phyloP scores from a whole-genome alignment of 1,140 invertebrate genomes.

The Mamestra configurata region DNA sequence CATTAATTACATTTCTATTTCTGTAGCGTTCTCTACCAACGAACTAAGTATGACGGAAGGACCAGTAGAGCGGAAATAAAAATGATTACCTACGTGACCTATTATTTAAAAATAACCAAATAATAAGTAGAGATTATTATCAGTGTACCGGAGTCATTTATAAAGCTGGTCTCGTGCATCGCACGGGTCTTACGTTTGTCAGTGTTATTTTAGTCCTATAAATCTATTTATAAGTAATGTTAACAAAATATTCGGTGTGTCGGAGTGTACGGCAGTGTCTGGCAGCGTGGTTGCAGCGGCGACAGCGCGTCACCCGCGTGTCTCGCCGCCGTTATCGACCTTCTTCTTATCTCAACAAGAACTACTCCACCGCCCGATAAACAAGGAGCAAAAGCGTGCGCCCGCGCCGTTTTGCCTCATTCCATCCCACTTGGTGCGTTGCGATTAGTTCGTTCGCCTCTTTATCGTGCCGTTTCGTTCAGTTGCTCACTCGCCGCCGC shows the following conservation, averaged over 20 bases:
- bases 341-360: constrained; percentile 82
- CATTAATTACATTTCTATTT: not conserved
- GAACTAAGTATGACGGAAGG: not conserved
- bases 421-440: constrained; percentile 76
- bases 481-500: constrained; percentile 82
- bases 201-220: constrained; percentile 77
- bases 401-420: constrained; percentile 84
- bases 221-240: constrained; percentile 83
- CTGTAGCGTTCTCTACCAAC: not conserved
- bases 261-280: constrained; percentile 59
- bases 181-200: constrained; percentile 66
- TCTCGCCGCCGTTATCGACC: constrained; percentile 71
- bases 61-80: not conserved
- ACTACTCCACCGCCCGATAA: constrained; percentile 79
- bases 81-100: constrained; percentile 20
- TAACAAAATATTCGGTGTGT: constrained; percentile 72
- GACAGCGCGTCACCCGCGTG: constrained; percentile 61
- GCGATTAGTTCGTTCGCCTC: constrained; percentile 81
- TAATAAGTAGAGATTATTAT: not conserved
- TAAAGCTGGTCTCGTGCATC: constrained; percentile 60
- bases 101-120: constrained; percentile 7
- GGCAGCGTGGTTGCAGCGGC: constrained; percentile 57
- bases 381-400: constrained; percentile 85
- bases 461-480: constrained; percentile 69
- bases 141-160: constrained; percentile 3